Percentiles rank a stretch among this genome's conserved stretches.
These are phyloP conservation scores for Pseudococcus viburni DNA, from an alignment of 2,888 invertebrate genomes.

Conservation along the genomic window DNA sequence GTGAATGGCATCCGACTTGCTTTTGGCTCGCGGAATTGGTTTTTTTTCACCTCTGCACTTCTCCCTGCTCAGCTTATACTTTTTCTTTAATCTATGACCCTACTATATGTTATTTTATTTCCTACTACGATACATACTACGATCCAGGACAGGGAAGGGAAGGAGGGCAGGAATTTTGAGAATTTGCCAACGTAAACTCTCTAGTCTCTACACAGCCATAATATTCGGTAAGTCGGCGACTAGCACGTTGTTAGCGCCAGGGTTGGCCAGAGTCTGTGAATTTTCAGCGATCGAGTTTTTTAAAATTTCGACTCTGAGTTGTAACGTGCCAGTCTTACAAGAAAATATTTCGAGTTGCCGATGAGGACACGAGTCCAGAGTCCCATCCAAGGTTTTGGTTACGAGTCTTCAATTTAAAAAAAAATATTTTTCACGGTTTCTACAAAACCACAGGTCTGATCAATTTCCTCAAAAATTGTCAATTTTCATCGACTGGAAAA, in stretches of 20 bases:
- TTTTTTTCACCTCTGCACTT: not conserved
- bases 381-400: too few relatives aligned
- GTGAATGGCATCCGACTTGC: constrained; percentile 20
- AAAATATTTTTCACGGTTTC: too few relatives aligned
- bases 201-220: not conserved
- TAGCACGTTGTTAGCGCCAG: not conserved
- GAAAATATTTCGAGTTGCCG: too few relatives aligned
- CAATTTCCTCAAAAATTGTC: too few relatives aligned
- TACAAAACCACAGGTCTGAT: too few relatives aligned
- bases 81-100: constrained; percentile 10
- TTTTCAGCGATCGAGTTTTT: too few relatives aligned
- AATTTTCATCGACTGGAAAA: too few relatives aligned
- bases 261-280: too few relatives aligned
- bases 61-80: not conserved
- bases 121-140: constrained; percentile 22
- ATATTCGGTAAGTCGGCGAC: not conserved
- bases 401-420: too few relatives aligned
- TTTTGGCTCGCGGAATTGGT: constrained; percentile 22
- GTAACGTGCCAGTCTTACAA: too few relatives aligned
- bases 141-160: not conserved
- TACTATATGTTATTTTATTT: constrained; percentile 42
- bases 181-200: not conserved
- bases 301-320: too few relatives aligned
- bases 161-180: not conserved
- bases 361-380: too few relatives aligned